A percentile compares a stretch with the other conserved stretches of the same genome.
Evolutionary conservation across 2,888 invertebrate species (phyloP).

Genomic region (Rhodophaea formosa): DNA sequence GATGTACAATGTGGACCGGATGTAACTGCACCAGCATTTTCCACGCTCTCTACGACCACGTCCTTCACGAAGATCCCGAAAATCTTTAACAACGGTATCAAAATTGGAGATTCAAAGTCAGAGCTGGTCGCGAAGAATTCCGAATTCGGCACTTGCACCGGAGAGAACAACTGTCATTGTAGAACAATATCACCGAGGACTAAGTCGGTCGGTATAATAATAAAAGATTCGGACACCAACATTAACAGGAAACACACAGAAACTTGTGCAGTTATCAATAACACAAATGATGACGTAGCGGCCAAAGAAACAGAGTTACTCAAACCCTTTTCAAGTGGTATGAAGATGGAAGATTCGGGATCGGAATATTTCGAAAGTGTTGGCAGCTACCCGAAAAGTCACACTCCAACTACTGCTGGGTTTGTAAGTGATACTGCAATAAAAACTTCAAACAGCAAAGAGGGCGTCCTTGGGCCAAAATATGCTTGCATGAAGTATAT

Average conservation of each 20-base stretch:
- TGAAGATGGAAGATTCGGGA: slow-evolving; percentile 40
- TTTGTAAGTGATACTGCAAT: slow-evolving; percentile 34
- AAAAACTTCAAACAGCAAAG: slow-evolving; percentile 30
- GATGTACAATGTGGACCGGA: slow-evolving; percentile 73
- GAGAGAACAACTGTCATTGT: slow-evolving; percentile 28
- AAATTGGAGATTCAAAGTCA: slow-evolving; percentile 44
- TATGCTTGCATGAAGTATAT: slow-evolving; percentile 32
- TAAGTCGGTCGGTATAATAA: slow-evolving; percentile 46
- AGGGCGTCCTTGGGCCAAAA: slow-evolving; percentile 24
- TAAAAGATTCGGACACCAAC: slow-evolving; percentile 46
- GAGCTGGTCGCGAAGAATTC: slow-evolving; percentile 29
- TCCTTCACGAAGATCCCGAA: slow-evolving; percentile 47
- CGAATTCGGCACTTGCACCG: slow-evolving; percentile 45
- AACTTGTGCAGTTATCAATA: slow-evolving; percentile 32
- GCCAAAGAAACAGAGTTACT: slow-evolving; percentile 36
- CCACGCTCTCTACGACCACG: slow-evolving; percentile 46
- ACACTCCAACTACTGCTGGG: slow-evolving; percentile 25
- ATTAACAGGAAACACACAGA: slow-evolving; percentile 28
- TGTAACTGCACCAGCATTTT: slow-evolving; percentile 32
- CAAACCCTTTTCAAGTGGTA: slow-evolving; percentile 36
- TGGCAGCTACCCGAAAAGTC: slow-evolving; percentile 26
- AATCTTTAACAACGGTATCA: slow-evolving; percentile 43
- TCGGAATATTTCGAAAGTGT: slow-evolving; percentile 39
- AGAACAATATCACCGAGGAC: slow-evolving; percentile 36
- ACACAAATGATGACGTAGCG: slow-evolving; percentile 18